Percentiles rank a stretch among this genome's conserved stretches.
phyloP scores from a whole-genome alignment of 2,797 vertebrate species.

The Leptatherina wallacei region DNA sequence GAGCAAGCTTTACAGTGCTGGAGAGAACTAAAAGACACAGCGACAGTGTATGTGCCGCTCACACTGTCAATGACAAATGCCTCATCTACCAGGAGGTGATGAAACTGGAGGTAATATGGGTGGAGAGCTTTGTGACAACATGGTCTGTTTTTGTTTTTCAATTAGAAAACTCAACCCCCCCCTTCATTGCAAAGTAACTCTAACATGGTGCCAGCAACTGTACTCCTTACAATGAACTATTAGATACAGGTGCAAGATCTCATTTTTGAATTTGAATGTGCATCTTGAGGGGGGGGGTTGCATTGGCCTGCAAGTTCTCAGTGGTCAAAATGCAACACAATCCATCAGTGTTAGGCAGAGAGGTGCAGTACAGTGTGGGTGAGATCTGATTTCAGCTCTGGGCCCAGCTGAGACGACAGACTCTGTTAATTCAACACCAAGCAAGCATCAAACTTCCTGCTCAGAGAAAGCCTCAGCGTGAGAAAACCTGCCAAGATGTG shows the following conservation, averaged over 20 bases:
- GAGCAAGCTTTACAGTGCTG: constrained; percentile 47
- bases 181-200: constrained; percentile 27
- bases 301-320: constrained; percentile 36
- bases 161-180: constrained; percentile 29
- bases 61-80: constrained; percentile 38
- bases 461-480: constrained; percentile 60
- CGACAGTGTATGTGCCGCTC: constrained; percentile 20
- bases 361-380: constrained; percentile 33
- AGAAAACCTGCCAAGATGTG: constrained; percentile 72
- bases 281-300: constrained; percentile 13
- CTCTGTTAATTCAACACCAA: constrained; percentile 65
- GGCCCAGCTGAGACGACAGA: constrained; percentile 68
- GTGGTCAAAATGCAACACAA: constrained; percentile 50
- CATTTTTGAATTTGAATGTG: constrained; percentile 9
- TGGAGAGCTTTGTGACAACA: constrained; percentile 30
- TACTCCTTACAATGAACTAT: constrained; percentile 2
- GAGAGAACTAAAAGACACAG: constrained; percentile 42
- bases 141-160: constrained; percentile 39
- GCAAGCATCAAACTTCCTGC: constrained; percentile 66
- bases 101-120: constrained; percentile 65
- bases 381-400: constrained; percentile 67
- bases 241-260: constrained; percentile 33
- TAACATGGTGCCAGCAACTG: constrained; percentile 13
- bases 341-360: constrained; percentile 55
- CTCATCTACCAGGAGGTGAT: constrained; percentile 46